phyloP scores from a whole-genome alignment of 2,797 vertebrate species.

The Phyllotis vaccarum region DNA sequence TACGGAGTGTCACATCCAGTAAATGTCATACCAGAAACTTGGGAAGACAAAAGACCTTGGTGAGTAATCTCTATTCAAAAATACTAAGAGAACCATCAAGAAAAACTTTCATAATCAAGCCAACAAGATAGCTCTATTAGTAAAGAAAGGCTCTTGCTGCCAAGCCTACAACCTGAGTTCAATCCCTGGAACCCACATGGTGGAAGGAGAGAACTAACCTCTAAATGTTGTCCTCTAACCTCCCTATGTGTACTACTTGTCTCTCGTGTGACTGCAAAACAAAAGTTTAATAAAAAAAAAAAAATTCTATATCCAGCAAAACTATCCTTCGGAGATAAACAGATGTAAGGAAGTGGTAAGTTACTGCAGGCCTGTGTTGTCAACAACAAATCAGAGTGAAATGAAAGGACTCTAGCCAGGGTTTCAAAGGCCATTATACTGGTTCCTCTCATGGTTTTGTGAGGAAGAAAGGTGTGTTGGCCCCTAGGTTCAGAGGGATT shows the following conservation, averaged over 20 bases:
- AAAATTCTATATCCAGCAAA: not conserved
- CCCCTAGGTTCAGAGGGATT: not conserved
- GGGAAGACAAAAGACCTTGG: not conserved
- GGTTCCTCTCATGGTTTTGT: not conserved
- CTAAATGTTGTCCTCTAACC: not conserved
- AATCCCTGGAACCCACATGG: not conserved
- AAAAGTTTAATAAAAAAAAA: not conserved
- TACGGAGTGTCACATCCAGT: not conserved
- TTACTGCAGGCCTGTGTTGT: not conserved
- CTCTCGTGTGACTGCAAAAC: not conserved
- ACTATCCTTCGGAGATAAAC: not conserved
- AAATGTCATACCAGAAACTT: not conserved
- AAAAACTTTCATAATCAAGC: not conserved
- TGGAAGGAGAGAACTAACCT: not conserved
- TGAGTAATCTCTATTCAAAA: not conserved
- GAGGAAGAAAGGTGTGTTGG: not conserved
- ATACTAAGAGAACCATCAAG: not conserved
- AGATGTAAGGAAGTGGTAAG: not conserved
- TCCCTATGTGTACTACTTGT: not conserved
- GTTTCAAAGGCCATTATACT: not conserved
- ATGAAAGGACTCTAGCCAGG: not conserved
- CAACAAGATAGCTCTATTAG: not conserved
- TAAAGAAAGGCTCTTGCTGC: not conserved
- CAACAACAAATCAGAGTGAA: not conserved
- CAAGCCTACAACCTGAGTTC: not conserved